A percentile compares a stretch with the other conserved stretches of the same genome.
Conservation (phyloP, 2,113 vertebrate species). For the Guaruba guarouba region DNA sequence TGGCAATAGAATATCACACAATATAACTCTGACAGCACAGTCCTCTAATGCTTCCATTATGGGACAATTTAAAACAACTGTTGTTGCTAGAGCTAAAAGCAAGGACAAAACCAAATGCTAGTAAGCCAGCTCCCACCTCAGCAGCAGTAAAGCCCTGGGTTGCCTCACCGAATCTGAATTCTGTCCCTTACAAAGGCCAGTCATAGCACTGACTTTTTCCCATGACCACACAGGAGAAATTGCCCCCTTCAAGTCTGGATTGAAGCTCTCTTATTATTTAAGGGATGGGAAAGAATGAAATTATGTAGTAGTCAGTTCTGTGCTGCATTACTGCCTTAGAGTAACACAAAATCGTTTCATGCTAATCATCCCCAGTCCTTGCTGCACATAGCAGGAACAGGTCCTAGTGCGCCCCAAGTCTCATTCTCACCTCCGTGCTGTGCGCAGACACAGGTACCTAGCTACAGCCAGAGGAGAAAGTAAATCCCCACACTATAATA, state of each 20-base stretch:
- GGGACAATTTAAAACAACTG: background rate
- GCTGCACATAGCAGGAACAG: background rate
- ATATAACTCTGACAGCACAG: background rate
- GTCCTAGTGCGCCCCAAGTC: background rate
- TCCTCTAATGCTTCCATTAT: background rate
- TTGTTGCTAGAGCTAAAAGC: background rate
- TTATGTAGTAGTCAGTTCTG: background rate
- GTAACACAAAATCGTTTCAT: background rate
- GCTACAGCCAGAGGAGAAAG: background rate
- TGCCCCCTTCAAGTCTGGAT: background rate
- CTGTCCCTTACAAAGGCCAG: background rate
- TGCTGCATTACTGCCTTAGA: background rate
- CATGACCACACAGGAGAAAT: background rate
- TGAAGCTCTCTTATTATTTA: background rate
- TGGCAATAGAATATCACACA: background rate
- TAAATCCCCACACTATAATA: accelerated
- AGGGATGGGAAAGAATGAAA: background rate
- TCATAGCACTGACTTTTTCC: background rate
- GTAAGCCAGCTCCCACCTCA: background rate
- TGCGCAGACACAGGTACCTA: background rate
- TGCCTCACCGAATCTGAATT: background rate
- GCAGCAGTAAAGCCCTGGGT: background rate
- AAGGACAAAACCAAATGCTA: background rate
- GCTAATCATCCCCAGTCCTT: background rate
- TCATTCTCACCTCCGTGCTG: background rate